Percentiles rank a stretch among this genome's conserved stretches.
Evolutionary conservation across 2,888 invertebrate species (phyloP).

Genomic region (Myopa testacea): DNA sequence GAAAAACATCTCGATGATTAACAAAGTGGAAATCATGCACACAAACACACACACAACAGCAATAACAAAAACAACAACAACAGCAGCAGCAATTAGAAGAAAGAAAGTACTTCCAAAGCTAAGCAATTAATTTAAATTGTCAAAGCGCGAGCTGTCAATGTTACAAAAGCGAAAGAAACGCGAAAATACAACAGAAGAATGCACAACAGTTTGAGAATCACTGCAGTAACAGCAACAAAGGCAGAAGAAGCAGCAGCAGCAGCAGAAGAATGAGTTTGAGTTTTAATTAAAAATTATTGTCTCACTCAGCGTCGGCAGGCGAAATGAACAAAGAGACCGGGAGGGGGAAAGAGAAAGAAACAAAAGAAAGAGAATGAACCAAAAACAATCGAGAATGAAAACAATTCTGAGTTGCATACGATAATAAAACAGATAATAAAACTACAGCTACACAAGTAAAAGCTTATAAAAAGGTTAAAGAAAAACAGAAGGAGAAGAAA

Average conservation of each 20-base stretch:
- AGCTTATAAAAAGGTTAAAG: neutral
- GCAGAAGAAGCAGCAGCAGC: neutral
- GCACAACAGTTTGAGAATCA: neutral
- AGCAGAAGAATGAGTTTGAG: neutral
- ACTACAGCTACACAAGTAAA: neutral
- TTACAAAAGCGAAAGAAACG: neutral
- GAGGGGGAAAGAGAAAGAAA: neutral
- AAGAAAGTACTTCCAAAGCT: neutral
- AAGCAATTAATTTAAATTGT: neutral
- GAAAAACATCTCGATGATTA: no score
- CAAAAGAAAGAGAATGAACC: slow-evolving; percentile 1
- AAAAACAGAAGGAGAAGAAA: neutral
- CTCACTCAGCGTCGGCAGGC: neutral
- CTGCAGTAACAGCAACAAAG: neutral
- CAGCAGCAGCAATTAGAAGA: neutral
- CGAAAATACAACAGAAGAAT: neutral
- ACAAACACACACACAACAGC: neutral
- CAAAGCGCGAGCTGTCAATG: slow-evolving; percentile 3
- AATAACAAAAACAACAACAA: neutral
- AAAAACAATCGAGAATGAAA: slow-evolving; percentile 1
- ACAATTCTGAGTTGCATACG: slow-evolving; percentile 14
- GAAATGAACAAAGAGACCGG: neutral
- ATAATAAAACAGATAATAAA: slow-evolving; percentile 5
- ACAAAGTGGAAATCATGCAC: no score
- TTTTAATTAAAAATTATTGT: slow-evolving; percentile 31